phyloP scores from a whole-genome alignment of 2,113 vertebrate genomes.

The Gymnorhina tibicen region DNA sequence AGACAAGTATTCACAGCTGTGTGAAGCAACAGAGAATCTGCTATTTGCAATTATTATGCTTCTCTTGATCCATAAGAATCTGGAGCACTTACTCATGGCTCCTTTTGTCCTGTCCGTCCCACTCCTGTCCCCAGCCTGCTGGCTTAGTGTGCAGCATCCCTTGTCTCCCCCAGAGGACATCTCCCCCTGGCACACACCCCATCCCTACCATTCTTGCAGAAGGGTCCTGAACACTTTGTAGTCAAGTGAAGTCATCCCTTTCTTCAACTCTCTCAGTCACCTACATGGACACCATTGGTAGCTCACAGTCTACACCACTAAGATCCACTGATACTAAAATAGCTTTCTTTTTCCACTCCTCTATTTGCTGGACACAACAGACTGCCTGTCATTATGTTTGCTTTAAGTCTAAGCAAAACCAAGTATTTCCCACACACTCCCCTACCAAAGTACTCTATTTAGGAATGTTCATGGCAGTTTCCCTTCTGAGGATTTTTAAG shows the following conservation, averaged over 20 bases:
- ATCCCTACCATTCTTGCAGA: neutral
- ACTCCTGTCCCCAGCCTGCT: neutral
- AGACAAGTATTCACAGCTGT: constrained; percentile 23
- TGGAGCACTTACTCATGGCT: neutral
- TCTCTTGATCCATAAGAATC: neutral
- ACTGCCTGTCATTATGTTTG: neutral
- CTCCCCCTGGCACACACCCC: neutral
- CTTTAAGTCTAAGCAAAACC: neutral
- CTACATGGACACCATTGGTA: neutral
- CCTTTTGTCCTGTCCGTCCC: neutral
- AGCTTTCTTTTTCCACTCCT: neutral
- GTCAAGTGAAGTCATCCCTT: neutral
- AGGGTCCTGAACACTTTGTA: neutral
- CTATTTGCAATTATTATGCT: neutral
- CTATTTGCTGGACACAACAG: neutral
- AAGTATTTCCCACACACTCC: neutral
- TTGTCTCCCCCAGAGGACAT: neutral
- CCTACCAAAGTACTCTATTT: neutral
- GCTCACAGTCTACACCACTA: neutral
- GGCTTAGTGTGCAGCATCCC: neutral
- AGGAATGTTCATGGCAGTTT: neutral
- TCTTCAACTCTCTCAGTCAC: neutral
- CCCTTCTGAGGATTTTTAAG: neutral
- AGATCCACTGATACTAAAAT: neutral
- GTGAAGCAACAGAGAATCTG: neutral